Conservation (phyloP, 2,113 vertebrate genomes). For the Calyptommatus sinebrachiatus region DNA sequence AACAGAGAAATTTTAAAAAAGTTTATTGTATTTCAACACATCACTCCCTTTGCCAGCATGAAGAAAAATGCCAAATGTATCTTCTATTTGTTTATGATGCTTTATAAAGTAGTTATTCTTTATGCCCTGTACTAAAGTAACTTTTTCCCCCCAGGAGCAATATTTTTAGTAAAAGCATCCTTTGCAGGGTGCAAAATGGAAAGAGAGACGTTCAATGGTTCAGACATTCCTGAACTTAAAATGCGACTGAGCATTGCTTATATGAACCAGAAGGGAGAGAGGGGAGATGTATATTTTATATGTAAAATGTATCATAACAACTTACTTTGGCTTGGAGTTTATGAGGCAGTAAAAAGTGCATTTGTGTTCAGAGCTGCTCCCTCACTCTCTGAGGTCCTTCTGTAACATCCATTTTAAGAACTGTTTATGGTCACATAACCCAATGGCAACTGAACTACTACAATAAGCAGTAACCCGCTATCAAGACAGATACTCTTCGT, state of each 20-base stretch:
- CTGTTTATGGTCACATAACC: slow-evolving; percentile 70
- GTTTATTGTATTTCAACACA: slow-evolving; percentile 17
- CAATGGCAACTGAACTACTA: slow-evolving; percentile 62
- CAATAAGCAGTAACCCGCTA: slow-evolving; percentile 7
- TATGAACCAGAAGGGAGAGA: not conserved
- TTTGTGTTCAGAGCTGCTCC: slow-evolving; percentile 60
- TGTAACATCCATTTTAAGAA: slow-evolving; percentile 67
- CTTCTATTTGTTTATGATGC: not conserved
- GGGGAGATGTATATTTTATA: slow-evolving; percentile 58
- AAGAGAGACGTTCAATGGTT: not conserved
- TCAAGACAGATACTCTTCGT: slow-evolving; percentile 12
- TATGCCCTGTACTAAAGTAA: slow-evolving; percentile 10
- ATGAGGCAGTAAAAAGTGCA: slow-evolving; percentile 60
- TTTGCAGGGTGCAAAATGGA: not conserved
- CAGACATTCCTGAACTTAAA: not conserved
- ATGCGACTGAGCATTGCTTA: slow-evolving; percentile 6
- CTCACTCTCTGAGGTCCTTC: slow-evolving; percentile 55
- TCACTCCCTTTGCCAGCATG: not conserved
- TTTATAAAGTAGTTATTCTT: not conserved
- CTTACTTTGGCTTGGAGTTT: slow-evolving; percentile 66
- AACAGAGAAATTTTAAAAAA: not conserved
- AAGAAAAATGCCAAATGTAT: not conserved
- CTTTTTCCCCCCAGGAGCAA: not conserved
- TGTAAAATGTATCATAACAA: slow-evolving; percentile 64
- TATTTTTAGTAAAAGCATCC: not conserved